Evolutionary conservation across 2,888 invertebrate genomes (phyloP), one percentile per base, ranked within the genome.

Genomic region (Pandemis heparana): DNA sequence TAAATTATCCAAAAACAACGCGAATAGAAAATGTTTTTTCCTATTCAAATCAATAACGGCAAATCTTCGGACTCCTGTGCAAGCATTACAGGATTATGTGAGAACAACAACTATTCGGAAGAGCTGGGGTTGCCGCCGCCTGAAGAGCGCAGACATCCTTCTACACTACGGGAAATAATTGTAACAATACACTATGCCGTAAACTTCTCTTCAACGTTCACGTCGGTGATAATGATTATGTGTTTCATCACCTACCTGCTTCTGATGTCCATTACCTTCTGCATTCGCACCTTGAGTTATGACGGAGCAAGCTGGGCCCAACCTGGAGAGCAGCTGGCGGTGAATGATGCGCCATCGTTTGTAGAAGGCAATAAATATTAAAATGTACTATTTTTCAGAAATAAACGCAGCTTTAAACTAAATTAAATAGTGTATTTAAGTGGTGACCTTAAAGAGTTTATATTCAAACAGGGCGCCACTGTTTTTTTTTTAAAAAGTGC

Each of bases 251-350:
- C 62, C 16, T 62, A 18, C 10, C 16, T 16, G 5, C 41, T 16
- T 41, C 39, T 62, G 62, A 16, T 10, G 18, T 56, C 56, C 18
- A 18, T 62, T 39, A 41, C 18, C 16, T 62, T 18, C 41, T 62
- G 56, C 23, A 7, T 56, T 18, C 56, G 56, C 23, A 56, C 56
- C 56, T 56, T 56, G 56, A 23, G 12, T 56, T 56, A 18, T 23
- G 23, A 18, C 12, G 23, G 12, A 23, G 18, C 23, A 3, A 56
- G 10, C 18, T 56, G 18, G 56, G n/a, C 9, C 10, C 56, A 18
- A 18, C 12, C 56, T 56, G 56, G 14, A 18, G 53, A 53, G 10
- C 14, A 56, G 3, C 56, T 10, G 23, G 10, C 12, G 56, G 23
- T 23, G 23, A 23, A 10, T 12, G 18, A 18, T 16, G 16, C 18